These are phyloP conservation scores for Gambusia yucatana DNA, from an alignment of 2,797 vertebrate genomes.

Conservation along the genomic window DNA sequence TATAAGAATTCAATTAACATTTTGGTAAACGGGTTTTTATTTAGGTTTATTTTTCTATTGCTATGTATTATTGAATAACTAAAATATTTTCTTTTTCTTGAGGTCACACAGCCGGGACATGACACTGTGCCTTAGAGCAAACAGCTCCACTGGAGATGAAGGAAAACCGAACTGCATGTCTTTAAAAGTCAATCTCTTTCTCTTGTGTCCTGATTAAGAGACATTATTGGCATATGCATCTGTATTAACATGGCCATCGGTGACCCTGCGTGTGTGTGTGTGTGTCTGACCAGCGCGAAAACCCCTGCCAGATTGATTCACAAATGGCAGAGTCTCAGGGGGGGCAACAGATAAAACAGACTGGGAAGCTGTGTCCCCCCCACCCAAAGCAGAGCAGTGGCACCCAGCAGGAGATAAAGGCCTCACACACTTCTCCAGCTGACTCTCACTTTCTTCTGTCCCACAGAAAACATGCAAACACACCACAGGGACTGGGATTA, in stretches of 20 bases:
- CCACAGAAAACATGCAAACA: constrained; percentile 54
- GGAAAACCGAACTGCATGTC: constrained; percentile 58
- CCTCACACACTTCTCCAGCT: constrained; percentile 50
- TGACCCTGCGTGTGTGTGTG: constrained; percentile 44
- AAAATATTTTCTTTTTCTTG: not conserved
- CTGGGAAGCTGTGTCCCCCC: constrained; percentile 40
- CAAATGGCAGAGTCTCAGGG: constrained; percentile 72
- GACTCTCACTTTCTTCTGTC: constrained; percentile 49
- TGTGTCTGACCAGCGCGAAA: constrained; percentile 21
- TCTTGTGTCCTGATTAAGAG: constrained; percentile 82
- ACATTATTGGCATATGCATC: constrained; percentile 84
- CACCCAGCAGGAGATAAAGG: constrained; percentile 43
- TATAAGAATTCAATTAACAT: not conserved
- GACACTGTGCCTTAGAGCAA: constrained; percentile 36
- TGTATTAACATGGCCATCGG: constrained; percentile 75
- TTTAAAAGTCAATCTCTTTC: constrained; percentile 81
- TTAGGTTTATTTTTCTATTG: not conserved
- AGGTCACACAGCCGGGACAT: not conserved
- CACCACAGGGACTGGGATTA: constrained; percentile 86
- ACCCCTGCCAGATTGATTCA: constrained; percentile 74
- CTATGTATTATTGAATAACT: not conserved
- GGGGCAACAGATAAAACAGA: constrained; percentile 33
- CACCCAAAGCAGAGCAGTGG: constrained; percentile 30
- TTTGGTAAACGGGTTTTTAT: not conserved
- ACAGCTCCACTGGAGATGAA: constrained; percentile 57